Conservation (phyloP, 2,888 invertebrate genomes). For the Dilophus febrilis region DNA sequence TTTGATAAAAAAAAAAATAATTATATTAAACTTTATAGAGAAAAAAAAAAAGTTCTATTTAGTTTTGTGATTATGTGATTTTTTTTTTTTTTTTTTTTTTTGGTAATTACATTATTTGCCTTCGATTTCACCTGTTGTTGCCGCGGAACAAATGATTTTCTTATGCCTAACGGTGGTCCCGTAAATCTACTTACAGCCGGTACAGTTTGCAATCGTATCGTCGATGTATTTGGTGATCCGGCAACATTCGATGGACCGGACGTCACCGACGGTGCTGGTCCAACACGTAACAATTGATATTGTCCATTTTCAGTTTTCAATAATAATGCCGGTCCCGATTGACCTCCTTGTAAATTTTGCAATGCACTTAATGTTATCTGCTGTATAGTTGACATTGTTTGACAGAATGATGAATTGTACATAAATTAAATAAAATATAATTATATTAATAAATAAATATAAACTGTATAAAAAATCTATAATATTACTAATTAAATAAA, state of each 20-base stretch:
- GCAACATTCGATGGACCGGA: conserved; percentile 27
- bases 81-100: no score
- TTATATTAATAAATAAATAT: no score
- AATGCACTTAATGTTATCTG: conserved; percentile 80
- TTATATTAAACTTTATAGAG: no score
- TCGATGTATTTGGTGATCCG: conserved; percentile 41
- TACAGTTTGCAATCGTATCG: conserved; percentile 74
- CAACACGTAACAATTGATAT: conserved; percentile 80
- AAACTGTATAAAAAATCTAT: no score
- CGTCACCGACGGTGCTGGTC: conserved; percentile 53
- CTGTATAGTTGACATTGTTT: conserved; percentile 20
- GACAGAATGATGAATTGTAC: conserved; percentile 2
- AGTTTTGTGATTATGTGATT: no score
- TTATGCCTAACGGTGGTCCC: conserved; percentile 41
- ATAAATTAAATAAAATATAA: no score
- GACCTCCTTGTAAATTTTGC: conserved; percentile 67
- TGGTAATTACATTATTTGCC: conserved; percentile 18
- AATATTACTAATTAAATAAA: no score
- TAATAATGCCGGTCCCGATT: conserved; percentile 73
- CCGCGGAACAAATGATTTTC: conserved; percentile 36
- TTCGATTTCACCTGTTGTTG: conserved; percentile 29
- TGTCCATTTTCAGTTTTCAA: conserved; percentile 95
- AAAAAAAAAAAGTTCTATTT: no score
- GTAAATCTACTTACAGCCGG: conserved; percentile 70
- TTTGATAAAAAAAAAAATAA: no score